Percentiles rank a stretch among this genome's conserved stretches.
Conservation (phyloP, 2,797 vertebrate genomes). For the Pelochelys cantorii region DNA sequence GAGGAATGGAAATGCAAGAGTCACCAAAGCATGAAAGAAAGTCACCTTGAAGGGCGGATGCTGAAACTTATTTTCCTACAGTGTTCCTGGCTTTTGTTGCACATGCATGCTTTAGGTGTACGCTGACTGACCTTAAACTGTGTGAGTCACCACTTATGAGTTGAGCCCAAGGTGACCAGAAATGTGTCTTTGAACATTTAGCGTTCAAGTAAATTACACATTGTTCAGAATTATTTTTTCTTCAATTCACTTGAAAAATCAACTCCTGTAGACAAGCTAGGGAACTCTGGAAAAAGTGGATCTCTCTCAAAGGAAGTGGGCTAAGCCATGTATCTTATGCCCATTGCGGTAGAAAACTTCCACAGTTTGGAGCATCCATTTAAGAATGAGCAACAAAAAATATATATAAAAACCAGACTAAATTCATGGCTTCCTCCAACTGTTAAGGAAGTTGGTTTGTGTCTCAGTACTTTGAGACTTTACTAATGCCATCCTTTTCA, state of each 20-base stretch:
- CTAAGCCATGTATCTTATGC: neutral
- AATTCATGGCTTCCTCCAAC: slow-evolving; percentile 27
- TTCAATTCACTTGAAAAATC: slow-evolving; percentile 30
- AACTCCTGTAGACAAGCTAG: neutral
- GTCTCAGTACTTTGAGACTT: neutral
- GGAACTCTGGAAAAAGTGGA: neutral
- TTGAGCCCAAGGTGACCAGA: neutral
- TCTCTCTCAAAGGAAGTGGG: neutral
- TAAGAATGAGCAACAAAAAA: neutral
- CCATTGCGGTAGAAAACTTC: neutral
- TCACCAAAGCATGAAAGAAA: slow-evolving; percentile 76
- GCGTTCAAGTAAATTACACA: neutral
- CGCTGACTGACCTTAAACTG: neutral
- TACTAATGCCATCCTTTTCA: neutral
- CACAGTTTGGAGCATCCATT: accelerated
- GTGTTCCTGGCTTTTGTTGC: slow-evolving; percentile 38
- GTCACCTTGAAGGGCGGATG: slow-evolving; percentile 73
- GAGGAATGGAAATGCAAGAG: slow-evolving; percentile 60
- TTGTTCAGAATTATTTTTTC: neutral
- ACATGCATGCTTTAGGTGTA: slow-evolving; percentile 17
- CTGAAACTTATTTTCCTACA: slow-evolving; percentile 43
- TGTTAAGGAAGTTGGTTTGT: neutral
- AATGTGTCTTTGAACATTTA: slow-evolving; percentile 1
- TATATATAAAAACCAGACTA: neutral
- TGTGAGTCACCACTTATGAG: neutral